A percentile compares a stretch with the other conserved stretches of the same genome.
Evolutionary conservation across 2,113 vertebrate species (phyloP).

Genomic region (Archilochus colubris): DNA sequence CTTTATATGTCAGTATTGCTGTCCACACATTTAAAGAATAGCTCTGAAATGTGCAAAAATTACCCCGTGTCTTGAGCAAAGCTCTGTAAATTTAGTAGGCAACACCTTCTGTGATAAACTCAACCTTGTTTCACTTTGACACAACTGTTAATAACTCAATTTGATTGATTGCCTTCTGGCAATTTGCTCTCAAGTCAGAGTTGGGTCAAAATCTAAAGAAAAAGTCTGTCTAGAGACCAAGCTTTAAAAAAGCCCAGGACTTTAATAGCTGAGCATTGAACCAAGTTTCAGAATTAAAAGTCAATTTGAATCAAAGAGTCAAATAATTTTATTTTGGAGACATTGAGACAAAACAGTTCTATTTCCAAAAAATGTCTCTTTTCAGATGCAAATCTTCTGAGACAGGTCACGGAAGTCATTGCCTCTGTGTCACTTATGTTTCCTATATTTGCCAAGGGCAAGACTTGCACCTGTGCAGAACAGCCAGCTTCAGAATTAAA

Average conservation of each 20-base stretch:
- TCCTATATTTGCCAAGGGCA: constrained; percentile 36
- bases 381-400: constrained; percentile 53
- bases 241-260: not conserved
- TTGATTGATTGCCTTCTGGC: constrained; percentile 24
- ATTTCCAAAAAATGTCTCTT: constrained; percentile 15
- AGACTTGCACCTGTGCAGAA: constrained; percentile 59
- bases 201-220: constrained; percentile 17
- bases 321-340: constrained; percentile 30
- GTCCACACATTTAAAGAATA: constrained; percentile 8
- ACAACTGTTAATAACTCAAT: constrained; percentile 20
- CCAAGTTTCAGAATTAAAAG: constrained; percentile 37
- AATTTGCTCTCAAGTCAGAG: constrained; percentile 16
- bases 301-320: constrained; percentile 27
- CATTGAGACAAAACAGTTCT: constrained; percentile 5
- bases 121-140: constrained; percentile 11
- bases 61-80: not conserved
- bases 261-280: not conserved
- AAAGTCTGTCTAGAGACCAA: not conserved
- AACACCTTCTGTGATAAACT: constrained; percentile 17
- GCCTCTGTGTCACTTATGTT: not conserved
- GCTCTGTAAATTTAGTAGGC: constrained; percentile 37
- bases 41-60: not conserved
- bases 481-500: constrained; percentile 12
- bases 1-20: constrained; percentile 14
- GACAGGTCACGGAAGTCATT: not conserved